Evolutionary conservation across 1,140 invertebrate species (phyloP), one percentile per base, ranked within the genome.

Genomic region (Drosophila erecta): DNA sequence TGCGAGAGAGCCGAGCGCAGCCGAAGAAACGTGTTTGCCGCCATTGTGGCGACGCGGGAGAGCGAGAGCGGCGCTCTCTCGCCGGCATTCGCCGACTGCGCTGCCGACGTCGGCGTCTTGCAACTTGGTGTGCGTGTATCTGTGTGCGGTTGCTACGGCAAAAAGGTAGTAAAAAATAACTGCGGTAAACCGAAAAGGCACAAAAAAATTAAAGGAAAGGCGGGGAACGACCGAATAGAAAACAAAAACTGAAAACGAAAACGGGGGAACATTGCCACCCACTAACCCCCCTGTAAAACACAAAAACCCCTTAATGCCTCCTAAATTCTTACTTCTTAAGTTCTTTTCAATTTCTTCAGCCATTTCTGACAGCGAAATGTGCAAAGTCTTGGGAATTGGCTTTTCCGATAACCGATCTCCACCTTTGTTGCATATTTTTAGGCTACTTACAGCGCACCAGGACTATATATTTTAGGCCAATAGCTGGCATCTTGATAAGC

Each of bases 161-260:
- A 77, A 87, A 87, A 87, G 79, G 84, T 89, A 87, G 84, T 87
- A 87, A 87, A 89, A 87, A 89, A 89, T 90, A 89, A 84, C 84
- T 89, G 84, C 84, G 84, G 84, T 89, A 89, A 89, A 90, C 84
- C 84, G 65, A 89, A 89, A 89, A 89, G 79, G 79, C 84, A 87
- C 83, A 89, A 89, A 87, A 87, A 84, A 62, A 69, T 61, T 41
- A 72, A 59, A 70, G 75, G 76, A 66, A 73, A 57, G 60, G 79
- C 76, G 81, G 81, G 75, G 64, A 67, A 67, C 64, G 60, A 67
- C 64, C 64, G 64, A 87, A 60, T 76, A 74, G 62, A 67, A 76
- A 76, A 77, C 50, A 76, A 70, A 70, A 70, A 75, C 73, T 76
- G 70, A 84, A 81, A 76, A 81, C 70, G 81, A 83, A 81, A 86